Evolutionary conservation across 1,140 invertebrate genomes (phyloP), one percentile per base, ranked within the genome.

Genomic region (Mya arenaria): DNA sequence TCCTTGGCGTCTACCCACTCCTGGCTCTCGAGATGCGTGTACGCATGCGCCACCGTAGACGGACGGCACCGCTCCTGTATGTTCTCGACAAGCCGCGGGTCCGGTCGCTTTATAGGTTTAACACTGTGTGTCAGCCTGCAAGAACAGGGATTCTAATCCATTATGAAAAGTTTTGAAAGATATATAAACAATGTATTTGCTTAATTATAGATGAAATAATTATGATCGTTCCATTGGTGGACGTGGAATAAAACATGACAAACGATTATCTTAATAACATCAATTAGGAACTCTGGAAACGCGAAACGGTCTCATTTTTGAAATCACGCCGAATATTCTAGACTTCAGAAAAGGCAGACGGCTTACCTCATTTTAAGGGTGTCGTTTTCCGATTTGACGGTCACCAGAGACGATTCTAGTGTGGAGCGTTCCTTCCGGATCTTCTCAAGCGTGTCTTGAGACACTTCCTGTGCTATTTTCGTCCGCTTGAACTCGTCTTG

Each of bases 1-100:
- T 91, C 90, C 60, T 91, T 91, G 52, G 90, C 90, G 65, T 91
- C 90, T 65, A 91, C 80, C 86, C 88, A 88, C 44, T 87, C 85
- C 48, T 90, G 88, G 34, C 87, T 89, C 58, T 91, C 90, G 17
- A 91, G 75, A 2, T 86, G 86, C 34, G 87, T 88, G 58, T 90
- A 91, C 19, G 78, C 48, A 62, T 89, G 63, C 3, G 90, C 90
- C 10, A 91, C 86, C 36, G 85, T 88, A 71, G 84, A 86, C 17
- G 90, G 90, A 23, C 90, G 87, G 82, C 89, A 91, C 44, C 83
- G 84, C 78, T 91, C 90, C 36, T 85, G 89, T 58, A 91, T 87
- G 74, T 90, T 91, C 63, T 91, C 90, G 4, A 87, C 84, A 41
- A 75, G 65, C 32, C 88, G 85, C 41, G 88, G 89, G 62, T 90